These are phyloP conservation scores for Agriotes lineatus DNA, from an alignment of 2,888 invertebrate genomes.

Conservation along the genomic window DNA sequence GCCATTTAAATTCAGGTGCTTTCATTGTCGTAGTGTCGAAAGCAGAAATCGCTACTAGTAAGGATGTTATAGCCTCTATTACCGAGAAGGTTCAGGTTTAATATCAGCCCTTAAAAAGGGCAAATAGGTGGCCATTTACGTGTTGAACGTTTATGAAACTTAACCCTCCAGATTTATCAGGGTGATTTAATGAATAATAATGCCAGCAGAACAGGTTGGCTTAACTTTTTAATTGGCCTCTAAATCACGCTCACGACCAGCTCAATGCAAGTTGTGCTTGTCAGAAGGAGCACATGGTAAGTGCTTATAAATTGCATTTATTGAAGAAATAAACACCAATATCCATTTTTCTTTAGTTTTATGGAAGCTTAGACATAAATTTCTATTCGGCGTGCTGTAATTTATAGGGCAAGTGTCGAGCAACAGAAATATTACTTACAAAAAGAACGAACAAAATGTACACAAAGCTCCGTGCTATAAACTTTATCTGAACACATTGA, in stretches of 20 bases:
- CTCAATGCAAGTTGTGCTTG: no score
- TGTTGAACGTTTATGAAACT: not conserved
- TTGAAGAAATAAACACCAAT: slow-evolving; percentile 17
- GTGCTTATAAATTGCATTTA: slow-evolving; percentile 16
- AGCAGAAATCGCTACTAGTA: slow-evolving; percentile 11
- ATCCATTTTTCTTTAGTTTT: slow-evolving; percentile 5
- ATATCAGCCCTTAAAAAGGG: not conserved
- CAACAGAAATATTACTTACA: not conserved
- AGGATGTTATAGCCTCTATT: slow-evolving; percentile 6
- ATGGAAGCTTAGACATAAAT: slow-evolving; percentile 10
- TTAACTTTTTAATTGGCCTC: no score
- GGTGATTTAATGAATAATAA: no score
- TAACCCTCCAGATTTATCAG: not conserved
- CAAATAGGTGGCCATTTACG: not conserved
- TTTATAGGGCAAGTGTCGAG: not conserved
- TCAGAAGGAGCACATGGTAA: no score
- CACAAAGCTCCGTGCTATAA: no score
- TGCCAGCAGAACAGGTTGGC: no score
- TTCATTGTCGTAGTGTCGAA: not conserved
- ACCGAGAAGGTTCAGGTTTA: not conserved
- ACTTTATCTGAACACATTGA: no score
- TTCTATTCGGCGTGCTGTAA: not conserved
- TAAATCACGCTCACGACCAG: no score
- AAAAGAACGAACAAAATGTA: no score
- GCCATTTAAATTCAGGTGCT: slow-evolving; percentile 5